Percentiles rank a stretch among this genome's conserved stretches.
phyloP scores from a whole-genome alignment of 2,113 vertebrate genomes.

The Melanotaenia duboulayi region DNA sequence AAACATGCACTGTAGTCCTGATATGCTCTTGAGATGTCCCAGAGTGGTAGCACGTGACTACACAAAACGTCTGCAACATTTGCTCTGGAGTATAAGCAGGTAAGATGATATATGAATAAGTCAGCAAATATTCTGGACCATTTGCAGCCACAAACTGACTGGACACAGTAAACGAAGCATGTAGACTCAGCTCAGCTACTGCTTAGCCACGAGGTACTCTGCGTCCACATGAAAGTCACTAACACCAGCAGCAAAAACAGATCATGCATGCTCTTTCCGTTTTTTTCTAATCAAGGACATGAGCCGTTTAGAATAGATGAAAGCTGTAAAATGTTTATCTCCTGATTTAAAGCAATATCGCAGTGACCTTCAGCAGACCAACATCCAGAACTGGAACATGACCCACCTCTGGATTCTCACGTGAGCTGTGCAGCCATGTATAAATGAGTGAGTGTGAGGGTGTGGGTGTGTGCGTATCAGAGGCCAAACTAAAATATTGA shows the following conservation, averaged over 20 bases:
- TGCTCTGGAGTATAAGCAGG: too few species aligned
- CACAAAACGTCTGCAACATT: too few species aligned
- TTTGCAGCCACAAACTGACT: not conserved
- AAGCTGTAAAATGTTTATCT: slow-evolving; percentile 1
- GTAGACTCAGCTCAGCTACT: not conserved
- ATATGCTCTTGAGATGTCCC: too few species aligned
- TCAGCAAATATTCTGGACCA: too few species aligned
- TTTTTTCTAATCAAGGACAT: not conserved
- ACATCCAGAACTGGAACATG: not conserved
- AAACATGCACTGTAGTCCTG: too few species aligned
- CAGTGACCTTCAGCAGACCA: slow-evolving; percentile 7
- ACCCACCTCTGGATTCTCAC: slow-evolving; percentile 15
- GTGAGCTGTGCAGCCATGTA: not conserved
- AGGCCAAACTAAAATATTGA: slow-evolving; percentile 31
- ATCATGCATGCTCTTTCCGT: too few species aligned
- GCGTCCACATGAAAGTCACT: slow-evolving; percentile 11
- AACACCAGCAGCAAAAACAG: not conserved
- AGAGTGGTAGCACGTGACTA: too few species aligned
- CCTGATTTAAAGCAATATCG: slow-evolving; percentile 1
- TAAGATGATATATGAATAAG: too few species aligned
- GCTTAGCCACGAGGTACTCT: slow-evolving; percentile 1
- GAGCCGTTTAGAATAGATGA: not conserved
- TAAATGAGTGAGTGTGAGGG: too few species aligned
- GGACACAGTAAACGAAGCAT: slow-evolving; percentile 2
- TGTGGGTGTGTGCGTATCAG: not conserved